Evolutionary conservation across 2,113 vertebrate species (phyloP), one percentile per base, ranked within the genome.

Genomic region (Odobenus rosmarus): DNA sequence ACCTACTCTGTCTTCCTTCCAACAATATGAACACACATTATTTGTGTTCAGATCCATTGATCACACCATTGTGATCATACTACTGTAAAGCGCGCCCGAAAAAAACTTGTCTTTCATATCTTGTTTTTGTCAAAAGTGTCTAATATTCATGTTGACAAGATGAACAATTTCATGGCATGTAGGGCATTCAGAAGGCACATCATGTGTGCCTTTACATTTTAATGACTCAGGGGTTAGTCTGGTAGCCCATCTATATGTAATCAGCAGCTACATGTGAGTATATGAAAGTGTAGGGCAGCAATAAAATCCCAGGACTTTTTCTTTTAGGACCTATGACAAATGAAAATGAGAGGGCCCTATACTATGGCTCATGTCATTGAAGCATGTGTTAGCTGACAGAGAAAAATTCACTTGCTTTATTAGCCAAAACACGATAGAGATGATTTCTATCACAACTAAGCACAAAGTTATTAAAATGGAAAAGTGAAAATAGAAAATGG

Each of bases 41-140:
- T 80, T 59, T 82, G 42, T 49, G 26, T 49, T 28, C 42, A 49
- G 3, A 76, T 49, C 72, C 42, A 9, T 49, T 36, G 71, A 82
- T 67, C 46, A 33, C 72, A 61, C 23, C 46, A 36, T 46, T 76
- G 71, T 39, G 62, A 79, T 72, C 59, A 36, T 55, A 49, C 23
- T 36, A 49, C 14, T 90, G 53, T 76, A 42, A 76, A 88, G 55
- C 33, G 9, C 7, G 84, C 49, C 42, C 69, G 33, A 94, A 95
- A 28, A 84, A 96, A 95, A 64, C 53, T 93, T 57, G 24, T 81
- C 19, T 88, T 91, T 96, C 33, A 14, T 72, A 28, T 26, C 76
- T 85, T 76, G 26, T 95, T 92, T 88, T 81, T 94, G n/a, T 88
- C n/a, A 42, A 80, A 74, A 95, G 85, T 79, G 16, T 53, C 21